These are phyloP conservation scores for Venustoraphidia nigricollis DNA, from an alignment of 2,888 invertebrate genomes.

Conservation along the genomic window DNA sequence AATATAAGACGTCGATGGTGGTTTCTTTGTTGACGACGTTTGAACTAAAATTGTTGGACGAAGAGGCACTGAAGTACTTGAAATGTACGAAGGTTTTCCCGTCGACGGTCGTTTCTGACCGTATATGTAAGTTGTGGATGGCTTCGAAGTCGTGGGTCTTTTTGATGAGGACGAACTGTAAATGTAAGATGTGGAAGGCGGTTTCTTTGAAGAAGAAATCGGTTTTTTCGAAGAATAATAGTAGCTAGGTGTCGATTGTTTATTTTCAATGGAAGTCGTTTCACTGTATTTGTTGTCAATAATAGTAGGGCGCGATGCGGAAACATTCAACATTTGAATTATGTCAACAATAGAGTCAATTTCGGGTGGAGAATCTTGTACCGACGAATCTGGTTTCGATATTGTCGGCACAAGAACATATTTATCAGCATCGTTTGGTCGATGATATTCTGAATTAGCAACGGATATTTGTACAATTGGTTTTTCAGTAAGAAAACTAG, in stretches of 20 bases:
- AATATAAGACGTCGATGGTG: conserved; percentile 31
- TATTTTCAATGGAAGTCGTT: conserved; percentile 10
- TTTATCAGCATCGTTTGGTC: conserved; percentile 27
- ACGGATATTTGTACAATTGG: conserved; percentile 19
- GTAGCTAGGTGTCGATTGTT: conserved; percentile 26
- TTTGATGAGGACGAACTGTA: conserved; percentile 21
- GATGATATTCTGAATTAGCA: conserved; percentile 21
- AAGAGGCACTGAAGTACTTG: no score
- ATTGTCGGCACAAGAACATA: conserved; percentile 42
- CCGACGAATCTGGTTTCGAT: conserved; percentile 20
- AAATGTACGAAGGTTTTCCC: conserved; percentile 3
- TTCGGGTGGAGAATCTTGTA: conserved; percentile 19
- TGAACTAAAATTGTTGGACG: background rate
- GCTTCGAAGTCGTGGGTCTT: conserved; percentile 10
- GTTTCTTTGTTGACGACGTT: conserved; percentile 17
- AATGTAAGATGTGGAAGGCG: conserved; percentile 33
- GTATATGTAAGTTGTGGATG: conserved; percentile 8
- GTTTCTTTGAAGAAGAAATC: conserved; percentile 27
- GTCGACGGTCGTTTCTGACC: conserved; percentile 3
- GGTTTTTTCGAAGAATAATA: conserved; percentile 20
- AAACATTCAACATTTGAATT: conserved; percentile 44
- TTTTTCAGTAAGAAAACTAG: background rate
- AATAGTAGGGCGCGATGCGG: conserved; percentile 7
- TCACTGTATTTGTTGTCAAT: conserved; percentile 12
- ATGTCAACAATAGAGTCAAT: conserved; percentile 43